Evolutionary conservation across 2,113 vertebrate species (phyloP), one percentile per base, ranked within the genome.

Genomic region (Callocephalon fimbriatum): DNA sequence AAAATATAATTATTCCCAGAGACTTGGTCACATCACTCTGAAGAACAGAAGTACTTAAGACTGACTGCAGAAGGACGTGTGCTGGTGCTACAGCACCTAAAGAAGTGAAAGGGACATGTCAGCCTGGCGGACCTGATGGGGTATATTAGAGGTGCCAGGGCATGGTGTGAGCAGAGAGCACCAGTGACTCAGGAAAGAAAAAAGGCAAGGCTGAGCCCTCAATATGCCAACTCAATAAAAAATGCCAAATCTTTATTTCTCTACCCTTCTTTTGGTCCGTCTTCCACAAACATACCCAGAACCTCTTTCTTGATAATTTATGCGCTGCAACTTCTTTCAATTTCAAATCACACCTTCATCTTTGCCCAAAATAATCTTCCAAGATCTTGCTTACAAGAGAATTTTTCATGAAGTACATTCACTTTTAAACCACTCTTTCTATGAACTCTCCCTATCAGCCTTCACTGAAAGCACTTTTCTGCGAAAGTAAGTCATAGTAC

Each of bases 321-420:
- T 95, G 88, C 90, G 26, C 88, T 96, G 92, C 86, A 94, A 95
- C 35, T 95, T 94, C 90, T 95, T 97, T 95, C 88, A 80, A 92
- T 95, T 94, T 90, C 82, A 90, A 83, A 94, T 95, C 95, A 94
- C 86, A 95, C 86, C 96, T 96, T 95, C 92, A 86, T 92, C 71
- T 62, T 88, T 80, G 92, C 96, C 88, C 82, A 92, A 97, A 95
- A 94, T 94, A 93, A 90, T 93, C 95, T 90, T 87, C 84, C 91
- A 95, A 90, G 88, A 86, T 92, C 86, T 82, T 94, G 90, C 92
- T 90, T 91, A 93, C 63, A 58, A 77, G 79, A 88, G 32, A 68
- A 86, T 92, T 96, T 92, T 93, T 94, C 85, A 92, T 31, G 40
- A 92, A 95, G 81, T 51, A 74, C 65, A 40, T 54, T 90, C 50